phyloP scores from a whole-genome alignment of 1,140 invertebrate genomes.

The Drosophila leontia region DNA sequence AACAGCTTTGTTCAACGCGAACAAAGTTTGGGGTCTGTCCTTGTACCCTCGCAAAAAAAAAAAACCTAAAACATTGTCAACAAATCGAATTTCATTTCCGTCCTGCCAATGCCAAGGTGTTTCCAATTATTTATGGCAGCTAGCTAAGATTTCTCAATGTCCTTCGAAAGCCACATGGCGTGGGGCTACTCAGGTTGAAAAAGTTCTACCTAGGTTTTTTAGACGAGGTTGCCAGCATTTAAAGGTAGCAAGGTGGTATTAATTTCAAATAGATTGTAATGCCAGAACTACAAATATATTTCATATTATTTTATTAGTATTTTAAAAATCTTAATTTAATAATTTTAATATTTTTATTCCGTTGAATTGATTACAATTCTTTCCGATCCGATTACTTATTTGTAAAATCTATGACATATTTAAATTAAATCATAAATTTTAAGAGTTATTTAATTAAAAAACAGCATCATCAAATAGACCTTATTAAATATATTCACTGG shows the following conservation, averaged over 20 bases:
- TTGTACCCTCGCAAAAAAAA: slow-evolving; percentile 4
- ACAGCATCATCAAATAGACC: neutral
- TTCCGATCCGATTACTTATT: too few relatives aligned
- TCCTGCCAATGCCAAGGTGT: slow-evolving; percentile 44
- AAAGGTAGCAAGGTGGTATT: neutral
- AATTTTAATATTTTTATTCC: too few relatives aligned
- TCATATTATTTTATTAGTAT: too few relatives aligned
- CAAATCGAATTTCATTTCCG: slow-evolving; percentile 54
- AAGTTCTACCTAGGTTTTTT: neutral
- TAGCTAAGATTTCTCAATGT: slow-evolving; percentile 18
- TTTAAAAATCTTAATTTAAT: too few relatives aligned
- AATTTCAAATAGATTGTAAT: neutral
- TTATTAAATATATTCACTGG: neutral
- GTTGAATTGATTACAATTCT: too few relatives aligned
- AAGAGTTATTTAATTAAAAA: neutral
- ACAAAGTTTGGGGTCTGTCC: slow-evolving; percentile 21
- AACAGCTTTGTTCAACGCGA: slow-evolving; percentile 28
- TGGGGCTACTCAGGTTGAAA: neutral
- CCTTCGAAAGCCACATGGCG: neutral
- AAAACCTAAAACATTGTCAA: slow-evolving; percentile 31
- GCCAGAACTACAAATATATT: neutral
- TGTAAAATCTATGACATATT: too few relatives aligned
- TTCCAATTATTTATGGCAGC: slow-evolving; percentile 38
- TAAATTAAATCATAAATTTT: too few relatives aligned
- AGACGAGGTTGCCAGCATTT: neutral